Percentiles rank a stretch among this genome's conserved stretches.
phyloP scores from a whole-genome alignment of 2,888 invertebrate genomes.

The Camponotus fellah region DNA sequence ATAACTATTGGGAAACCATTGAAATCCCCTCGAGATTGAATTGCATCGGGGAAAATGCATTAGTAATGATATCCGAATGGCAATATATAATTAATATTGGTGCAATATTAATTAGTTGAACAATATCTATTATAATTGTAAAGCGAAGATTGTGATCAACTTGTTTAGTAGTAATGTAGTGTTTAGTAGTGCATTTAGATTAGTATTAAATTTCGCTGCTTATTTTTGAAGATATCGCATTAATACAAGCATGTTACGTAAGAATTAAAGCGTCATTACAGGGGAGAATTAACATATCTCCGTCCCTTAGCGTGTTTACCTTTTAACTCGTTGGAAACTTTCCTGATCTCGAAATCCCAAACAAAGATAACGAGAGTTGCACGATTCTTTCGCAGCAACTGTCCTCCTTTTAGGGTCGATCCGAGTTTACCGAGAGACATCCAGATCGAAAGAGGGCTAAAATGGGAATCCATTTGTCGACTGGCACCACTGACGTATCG shows the following conservation, averaged over 20 bases:
- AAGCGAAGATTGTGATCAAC: slow-evolving; percentile 14
- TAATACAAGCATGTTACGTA: not conserved
- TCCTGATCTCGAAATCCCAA: slow-evolving; percentile 34
- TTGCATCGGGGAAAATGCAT: slow-evolving; percentile 16
- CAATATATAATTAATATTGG: slow-evolving; percentile 20
- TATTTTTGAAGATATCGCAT: not conserved
- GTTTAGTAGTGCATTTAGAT: not conserved
- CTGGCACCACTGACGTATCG: not conserved
- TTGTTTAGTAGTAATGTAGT: not conserved
- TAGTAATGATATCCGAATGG: not conserved
- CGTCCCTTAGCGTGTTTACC: slow-evolving; percentile 7
- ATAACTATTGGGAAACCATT: not conserved
- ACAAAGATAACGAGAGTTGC: slow-evolving; percentile 47
- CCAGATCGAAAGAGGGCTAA: slow-evolving; percentile 29
- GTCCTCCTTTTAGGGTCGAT: slow-evolving; percentile 35
- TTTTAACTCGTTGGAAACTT: slow-evolving; percentile 42
- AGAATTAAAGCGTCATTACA: not conserved
- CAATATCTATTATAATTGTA: slow-evolving; percentile 18
- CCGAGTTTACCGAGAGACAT: not conserved
- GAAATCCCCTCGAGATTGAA: slow-evolving; percentile 40
- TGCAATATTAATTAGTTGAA: slow-evolving; percentile 31
- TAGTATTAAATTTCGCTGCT: slow-evolving; percentile 30
- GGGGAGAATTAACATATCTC: not conserved
- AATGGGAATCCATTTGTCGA: slow-evolving; percentile 45
- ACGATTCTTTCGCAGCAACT: slow-evolving; percentile 23